Evolutionary conservation across 2,113 vertebrate genomes (phyloP), one percentile per base, ranked within the genome.

Genomic region (Perca flavescens): DNA sequence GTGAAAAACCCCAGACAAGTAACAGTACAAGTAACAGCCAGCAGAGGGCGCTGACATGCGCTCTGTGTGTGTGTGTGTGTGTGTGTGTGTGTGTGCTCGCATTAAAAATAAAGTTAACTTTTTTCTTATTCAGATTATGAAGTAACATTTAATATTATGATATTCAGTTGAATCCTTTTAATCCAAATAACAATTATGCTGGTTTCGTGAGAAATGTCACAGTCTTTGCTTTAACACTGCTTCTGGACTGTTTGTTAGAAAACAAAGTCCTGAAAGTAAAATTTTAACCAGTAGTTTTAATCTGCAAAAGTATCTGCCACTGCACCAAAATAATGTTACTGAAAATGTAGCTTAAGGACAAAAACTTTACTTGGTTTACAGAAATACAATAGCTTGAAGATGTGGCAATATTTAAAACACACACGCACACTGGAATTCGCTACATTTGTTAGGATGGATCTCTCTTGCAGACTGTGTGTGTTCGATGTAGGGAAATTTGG

Each of bases 1-100:
- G 12, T n/a, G 34, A 13, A 10, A 22, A 50, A 25, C 3, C 54
- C 46, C 67, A 80, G 57, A 73, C 69, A 75, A 52, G 74, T 81
- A 86, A 85, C 80, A 80, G 91, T 93, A 88, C 64, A 86, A 77
- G 81, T 83, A 56, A 86, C 84, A 88, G 82, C 88, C 91, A 93
- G 91, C 88, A 93, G 86, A 78, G 76, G 89, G 87, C 57, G 71
- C 76, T 49, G 13, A 75, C 68, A 82, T 74, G 58, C 79, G 78
- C 49, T 11, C 53, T 47, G 19, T 7, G 15, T 13, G 31, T n/a
- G n/a, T 78, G 49, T 62, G 34, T 61, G 56, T 84, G 36, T 50
- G 50, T 58, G 36, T 66, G 17, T 19, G 57, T 80, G 58, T 54
- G 74, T 76, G 67, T 67, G 50, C 2, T 28, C 28, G 28, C 28